Conservation (phyloP, 2,888 invertebrate genomes). For the Odontocolon sp. region DNA sequence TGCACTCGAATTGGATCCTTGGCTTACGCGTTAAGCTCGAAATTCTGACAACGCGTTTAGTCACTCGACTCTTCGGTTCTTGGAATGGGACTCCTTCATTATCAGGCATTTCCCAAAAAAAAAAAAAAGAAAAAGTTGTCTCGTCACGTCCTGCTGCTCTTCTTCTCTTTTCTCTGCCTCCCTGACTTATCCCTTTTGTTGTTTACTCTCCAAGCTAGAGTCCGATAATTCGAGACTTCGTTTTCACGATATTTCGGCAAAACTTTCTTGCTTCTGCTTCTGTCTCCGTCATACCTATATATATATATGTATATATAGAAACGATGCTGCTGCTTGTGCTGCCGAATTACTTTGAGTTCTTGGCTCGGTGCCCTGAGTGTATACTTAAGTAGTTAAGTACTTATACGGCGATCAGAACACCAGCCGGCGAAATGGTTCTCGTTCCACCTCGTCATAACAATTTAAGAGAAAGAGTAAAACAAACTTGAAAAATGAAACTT, state of each 20-base stretch:
- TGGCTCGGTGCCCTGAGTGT: conserved; percentile 44
- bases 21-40: conserved; percentile 33
- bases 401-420: conserved; percentile 42
- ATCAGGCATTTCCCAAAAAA: conserved; percentile 53
- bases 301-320: background rate
- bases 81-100: conserved; percentile 57
- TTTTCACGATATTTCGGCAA: conserved; percentile 42
- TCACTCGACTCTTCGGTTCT: conserved; percentile 46
- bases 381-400: conserved; percentile 58
- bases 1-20: conserved; percentile 46
- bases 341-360: conserved; percentile 17
- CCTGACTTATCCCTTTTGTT: background rate
- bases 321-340: background rate
- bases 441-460: background rate
- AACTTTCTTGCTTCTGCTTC: conserved; percentile 10
- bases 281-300: background rate
- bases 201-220: background rate
- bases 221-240: conserved; percentile 18
- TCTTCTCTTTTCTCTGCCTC: background rate
- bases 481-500: too few species aligned
- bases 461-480: too few species aligned
- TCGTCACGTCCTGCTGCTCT: conserved; percentile 71
- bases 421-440: background rate
- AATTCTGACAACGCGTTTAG: conserved; percentile 39
- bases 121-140: conserved; percentile 65